Percentiles rank a stretch among this genome's conserved stretches.
phyloP scores from a whole-genome alignment of 1,140 invertebrate species.

The Drosophila rhopaloa region DNA sequence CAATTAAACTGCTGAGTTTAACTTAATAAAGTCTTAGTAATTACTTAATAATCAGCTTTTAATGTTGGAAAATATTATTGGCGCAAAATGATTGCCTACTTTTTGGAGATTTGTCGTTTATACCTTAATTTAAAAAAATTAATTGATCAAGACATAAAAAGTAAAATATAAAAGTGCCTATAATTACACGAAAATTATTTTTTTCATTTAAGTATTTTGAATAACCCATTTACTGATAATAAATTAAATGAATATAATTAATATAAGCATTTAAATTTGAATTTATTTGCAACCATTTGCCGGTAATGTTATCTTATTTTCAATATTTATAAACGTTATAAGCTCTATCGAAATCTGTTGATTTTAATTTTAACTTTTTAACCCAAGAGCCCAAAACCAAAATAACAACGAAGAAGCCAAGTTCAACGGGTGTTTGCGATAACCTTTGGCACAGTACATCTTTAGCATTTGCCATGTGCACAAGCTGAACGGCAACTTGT shows the following conservation, averaged over 20 bases:
- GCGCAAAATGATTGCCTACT: not conserved
- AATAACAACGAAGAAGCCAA: conserved; percentile 7
- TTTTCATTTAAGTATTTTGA: too few relatives aligned
- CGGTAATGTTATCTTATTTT: too few relatives aligned
- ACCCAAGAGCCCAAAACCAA: not conserved
- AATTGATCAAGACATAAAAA: too few relatives aligned
- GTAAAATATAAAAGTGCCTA: too few relatives aligned
- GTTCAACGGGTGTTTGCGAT: conserved; percentile 19
- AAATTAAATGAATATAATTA: too few relatives aligned
- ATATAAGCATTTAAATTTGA: too few relatives aligned
- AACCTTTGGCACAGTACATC: conserved; percentile 15
- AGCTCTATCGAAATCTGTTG: not conserved
- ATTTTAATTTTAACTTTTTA: not conserved
- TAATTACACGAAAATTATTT: too few relatives aligned
- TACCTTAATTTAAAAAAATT: too few relatives aligned
- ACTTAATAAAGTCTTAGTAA: conserved; percentile 5
- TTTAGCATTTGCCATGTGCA: conserved; percentile 12
- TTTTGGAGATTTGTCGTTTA: not conserved
- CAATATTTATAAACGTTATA: not conserved
- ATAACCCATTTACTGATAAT: too few relatives aligned
- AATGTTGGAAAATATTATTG: not conserved
- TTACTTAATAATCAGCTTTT: conserved; percentile 1
- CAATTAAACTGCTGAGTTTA: not conserved
- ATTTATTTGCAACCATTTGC: too few relatives aligned
- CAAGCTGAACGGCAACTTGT: conserved; percentile 25